phyloP scores from a whole-genome alignment of 2,797 vertebrate genomes.

The Kryptolebias ocellatus region DNA sequence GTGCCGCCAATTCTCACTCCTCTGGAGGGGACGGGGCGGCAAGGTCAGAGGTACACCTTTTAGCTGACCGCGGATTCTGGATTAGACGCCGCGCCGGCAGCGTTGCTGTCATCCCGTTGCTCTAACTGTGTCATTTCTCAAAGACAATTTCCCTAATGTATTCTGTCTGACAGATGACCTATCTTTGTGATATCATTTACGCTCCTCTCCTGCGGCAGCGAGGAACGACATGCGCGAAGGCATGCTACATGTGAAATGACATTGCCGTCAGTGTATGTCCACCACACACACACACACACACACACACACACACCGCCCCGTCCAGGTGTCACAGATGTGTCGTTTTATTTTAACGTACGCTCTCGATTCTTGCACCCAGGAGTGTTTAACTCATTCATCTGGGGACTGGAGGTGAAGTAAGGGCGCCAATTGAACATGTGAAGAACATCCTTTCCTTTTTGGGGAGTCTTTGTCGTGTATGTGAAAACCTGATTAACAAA shows the following conservation, averaged over 20 bases:
- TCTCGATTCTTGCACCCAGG: constrained; percentile 18
- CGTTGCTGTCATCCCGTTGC: constrained; percentile 61
- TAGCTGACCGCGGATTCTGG: constrained; percentile 65
- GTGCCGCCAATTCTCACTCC: constrained; percentile 27
- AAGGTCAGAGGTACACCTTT: constrained; percentile 62
- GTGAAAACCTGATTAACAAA: too few relatives aligned
- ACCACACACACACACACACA: constrained; percentile 14
- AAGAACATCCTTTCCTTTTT: background rate
- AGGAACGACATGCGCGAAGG: constrained; percentile 30
- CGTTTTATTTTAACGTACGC: constrained; percentile 27
- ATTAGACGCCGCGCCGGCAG: constrained; percentile 62
- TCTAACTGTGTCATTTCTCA: constrained; percentile 78
- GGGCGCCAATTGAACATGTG: constrained; percentile 43
- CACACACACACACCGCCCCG: background rate
- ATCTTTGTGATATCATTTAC: constrained; percentile 70
- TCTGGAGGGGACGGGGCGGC: constrained; percentile 28
- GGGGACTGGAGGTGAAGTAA: constrained; percentile 34
- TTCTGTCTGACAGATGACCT: constrained; percentile 74
- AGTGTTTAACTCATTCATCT: constrained; percentile 24
- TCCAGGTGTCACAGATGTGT: constrained; percentile 57
- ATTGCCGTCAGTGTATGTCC: constrained; percentile 44
- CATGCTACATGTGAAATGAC: constrained; percentile 58
- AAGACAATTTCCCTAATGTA: constrained; percentile 79
- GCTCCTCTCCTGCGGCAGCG: constrained; percentile 41
- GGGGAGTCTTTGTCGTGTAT: background rate